These are phyloP conservation scores for Amphilophus citrinellus DNA, from an alignment of 2,113 vertebrate species.

Conservation along the genomic window DNA sequence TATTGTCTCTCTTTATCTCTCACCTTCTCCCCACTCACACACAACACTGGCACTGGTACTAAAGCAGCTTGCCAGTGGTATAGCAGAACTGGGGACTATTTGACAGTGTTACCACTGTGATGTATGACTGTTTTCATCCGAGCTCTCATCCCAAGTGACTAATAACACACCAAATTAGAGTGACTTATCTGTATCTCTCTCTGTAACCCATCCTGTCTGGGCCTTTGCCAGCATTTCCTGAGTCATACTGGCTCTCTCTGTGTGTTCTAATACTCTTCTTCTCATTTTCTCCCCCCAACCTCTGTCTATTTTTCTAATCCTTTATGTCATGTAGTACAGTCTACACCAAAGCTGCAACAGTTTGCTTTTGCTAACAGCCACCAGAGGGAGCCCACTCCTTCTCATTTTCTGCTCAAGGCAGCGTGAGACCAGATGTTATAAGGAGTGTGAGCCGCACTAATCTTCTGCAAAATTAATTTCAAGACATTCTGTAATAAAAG, in stretches of 20 bases:
- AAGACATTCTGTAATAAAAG: constrained; percentile 71
- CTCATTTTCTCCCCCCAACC: background rate
- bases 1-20: constrained; percentile 35
- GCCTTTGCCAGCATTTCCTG: constrained; percentile 36
- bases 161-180: constrained; percentile 73
- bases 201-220: constrained; percentile 33
- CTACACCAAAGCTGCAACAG: background rate
- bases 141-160: constrained; percentile 65
- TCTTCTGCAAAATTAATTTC: constrained; percentile 73
- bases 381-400: constrained; percentile 66
- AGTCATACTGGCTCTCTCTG: constrained; percentile 29
- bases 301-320: background rate
- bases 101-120: constrained; percentile 66
- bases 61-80: constrained; percentile 52
- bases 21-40: constrained; percentile 25
- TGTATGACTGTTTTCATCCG: constrained; percentile 69
- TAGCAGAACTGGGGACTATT: constrained; percentile 52
- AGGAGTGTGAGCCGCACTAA: constrained; percentile 55
- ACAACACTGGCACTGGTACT: constrained; percentile 32
- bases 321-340: background rate
- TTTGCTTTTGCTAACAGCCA: constrained; percentile 21
- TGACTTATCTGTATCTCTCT: constrained; percentile 71
- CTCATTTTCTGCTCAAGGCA: constrained; percentile 14
- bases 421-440: constrained; percentile 46
- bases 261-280: constrained; percentile 17